Evolutionary conservation across 2,113 vertebrate genomes (phyloP).

Genomic region (zebrafish (Danio rerio)): DNA sequence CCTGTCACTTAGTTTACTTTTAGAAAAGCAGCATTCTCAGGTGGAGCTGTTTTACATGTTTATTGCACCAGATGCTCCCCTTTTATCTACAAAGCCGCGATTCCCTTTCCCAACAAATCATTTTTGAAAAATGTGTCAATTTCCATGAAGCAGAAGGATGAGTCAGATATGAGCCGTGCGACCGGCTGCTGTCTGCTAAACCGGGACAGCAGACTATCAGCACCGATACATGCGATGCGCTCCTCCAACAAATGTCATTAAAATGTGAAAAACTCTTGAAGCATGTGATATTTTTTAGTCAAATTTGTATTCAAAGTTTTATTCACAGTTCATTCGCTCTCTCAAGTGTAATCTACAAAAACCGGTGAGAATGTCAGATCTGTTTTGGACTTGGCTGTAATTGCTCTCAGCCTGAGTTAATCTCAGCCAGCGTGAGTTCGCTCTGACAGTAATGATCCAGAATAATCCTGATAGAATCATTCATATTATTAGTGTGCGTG

Average conservation of each 20-base stretch:
- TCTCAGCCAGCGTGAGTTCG: constrained; percentile 10
- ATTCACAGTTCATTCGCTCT: background rate
- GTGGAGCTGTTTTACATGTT: constrained; percentile 12
- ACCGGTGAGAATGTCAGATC: constrained; percentile 10
- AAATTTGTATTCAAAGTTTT: background rate
- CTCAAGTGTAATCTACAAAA: background rate
- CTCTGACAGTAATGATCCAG: constrained; percentile 17
- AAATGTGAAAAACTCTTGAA: background rate
- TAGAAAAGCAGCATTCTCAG: background rate
- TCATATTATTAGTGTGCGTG: background rate
- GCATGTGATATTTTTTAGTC: constrained; percentile 19
- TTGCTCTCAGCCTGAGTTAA: constrained; percentile 26
- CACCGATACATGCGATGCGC: background rate
- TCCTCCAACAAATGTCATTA: background rate
- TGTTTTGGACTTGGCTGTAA: constrained; percentile 13
- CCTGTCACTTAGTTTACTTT: background rate
- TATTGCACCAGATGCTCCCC: constrained; percentile 20
- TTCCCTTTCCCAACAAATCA: constrained; percentile 9
- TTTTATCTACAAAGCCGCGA: background rate
- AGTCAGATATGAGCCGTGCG: constrained; percentile 1
- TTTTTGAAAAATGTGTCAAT: constrained; percentile 29
- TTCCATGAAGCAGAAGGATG: constrained; percentile 17
- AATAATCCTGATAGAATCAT: constrained; percentile 22
- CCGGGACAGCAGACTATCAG: background rate
- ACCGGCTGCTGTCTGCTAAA: background rate